Base-by-base conservation (phyloP, 2,113 vertebrate species). In the Phylloscopus trochiloides region DNA sequence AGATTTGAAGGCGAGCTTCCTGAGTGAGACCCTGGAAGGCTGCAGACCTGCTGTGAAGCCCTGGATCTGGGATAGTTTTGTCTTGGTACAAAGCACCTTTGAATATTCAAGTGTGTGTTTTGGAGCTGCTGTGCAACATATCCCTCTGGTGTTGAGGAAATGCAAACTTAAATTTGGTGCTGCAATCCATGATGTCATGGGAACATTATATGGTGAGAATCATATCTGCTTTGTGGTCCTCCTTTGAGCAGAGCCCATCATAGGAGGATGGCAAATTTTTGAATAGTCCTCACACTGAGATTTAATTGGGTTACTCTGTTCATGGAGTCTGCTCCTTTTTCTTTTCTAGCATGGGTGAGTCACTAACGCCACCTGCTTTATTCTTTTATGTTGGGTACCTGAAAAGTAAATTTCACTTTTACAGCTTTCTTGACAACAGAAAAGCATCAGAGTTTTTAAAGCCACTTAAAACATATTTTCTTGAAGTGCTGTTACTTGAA, bases 201-300 rank as follows among this genome's bases (percentile, higher is more conserved):
- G 15, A 85, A 55, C 31, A 36, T 26, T 31, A 28, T 20, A 88
- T 21, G 12, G 10, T 89, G 48, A 38, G 48, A 68, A 31, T 25
- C 4, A 7, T 20, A 66, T 9, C 34, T 73, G 20, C 17, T 59
- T 74, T 48, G 36, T 9, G 10, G 16, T 77, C 15, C 10, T 59
- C 36, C 92, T 22, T 36, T 47, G 17, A 50, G 13, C 25, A 57
- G 12, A 51, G 7, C 3, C 26, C 24, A 43, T 77, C 29, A 19
- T 0, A 38, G 47, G 6, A 75, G 3, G 31, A 48, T 42, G 8
- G 6, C 9, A 65, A n/a, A 9, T 17, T 85, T 87, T 65, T 29
- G 9, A 72, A 36, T 45, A 54, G 8, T n/a, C 31, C 28, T 88
- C 0, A 0, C 51, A 10, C 24, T 43, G 12, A 9, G 18, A 73